phyloP scores from a whole-genome alignment of 2,797 vertebrate genomes.

The Bovichtus diacanthus region DNA sequence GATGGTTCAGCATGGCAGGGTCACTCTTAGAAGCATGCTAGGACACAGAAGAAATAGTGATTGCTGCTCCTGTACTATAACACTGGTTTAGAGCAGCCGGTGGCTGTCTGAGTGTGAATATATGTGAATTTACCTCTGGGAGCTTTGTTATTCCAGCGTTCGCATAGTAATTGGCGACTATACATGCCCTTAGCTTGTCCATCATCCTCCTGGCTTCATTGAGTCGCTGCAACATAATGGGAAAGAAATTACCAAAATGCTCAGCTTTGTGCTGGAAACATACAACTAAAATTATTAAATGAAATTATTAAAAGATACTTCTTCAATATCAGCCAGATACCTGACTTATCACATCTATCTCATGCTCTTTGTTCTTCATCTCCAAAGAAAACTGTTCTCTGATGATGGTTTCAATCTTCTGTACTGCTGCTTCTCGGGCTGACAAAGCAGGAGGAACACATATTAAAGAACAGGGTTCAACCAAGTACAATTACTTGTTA shows the following conservation, averaged over 20 bases:
- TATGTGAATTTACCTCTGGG: conserved; percentile 88
- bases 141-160: conserved; percentile 92
- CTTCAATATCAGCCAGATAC: conserved; percentile 76
- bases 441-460: conserved; percentile 7
- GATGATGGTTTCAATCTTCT: conserved; percentile 97
- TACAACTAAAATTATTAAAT: not conserved
- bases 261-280: not conserved
- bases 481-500: not conserved
- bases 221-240: conserved; percentile 86
- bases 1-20: conserved; percentile 93
- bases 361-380: conserved; percentile 99
- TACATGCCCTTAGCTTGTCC: conserved; percentile 98
- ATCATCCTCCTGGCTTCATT: conserved; percentile 99
- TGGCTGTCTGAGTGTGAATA: not conserved
- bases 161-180: conserved; percentile 98
- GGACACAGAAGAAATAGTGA: conserved; percentile 26
- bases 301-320: not conserved
- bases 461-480: not conserved
- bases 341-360: conserved; percentile 99
- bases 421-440: conserved; percentile 95
- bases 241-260: not conserved
- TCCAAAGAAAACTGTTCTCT: conserved; percentile 96
- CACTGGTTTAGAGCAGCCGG: not conserved
- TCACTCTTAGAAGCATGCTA: conserved; percentile 90
- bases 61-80: not conserved